Evolutionary conservation across 2,113 vertebrate genomes (phyloP).

Genomic region (Galbula dea): DNA sequence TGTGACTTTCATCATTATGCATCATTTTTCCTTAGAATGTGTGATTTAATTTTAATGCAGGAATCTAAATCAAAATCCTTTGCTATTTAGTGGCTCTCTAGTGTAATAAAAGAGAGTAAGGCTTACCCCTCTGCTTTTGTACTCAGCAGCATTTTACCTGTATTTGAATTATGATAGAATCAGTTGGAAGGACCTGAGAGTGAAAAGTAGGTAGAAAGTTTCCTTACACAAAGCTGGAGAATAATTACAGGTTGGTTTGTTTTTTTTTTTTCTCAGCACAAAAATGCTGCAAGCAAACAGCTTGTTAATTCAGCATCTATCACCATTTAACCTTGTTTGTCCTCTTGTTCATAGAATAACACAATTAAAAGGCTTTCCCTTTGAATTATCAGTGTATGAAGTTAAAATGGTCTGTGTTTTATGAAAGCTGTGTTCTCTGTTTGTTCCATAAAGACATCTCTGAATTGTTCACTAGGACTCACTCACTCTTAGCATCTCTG

Average conservation of each 20-base stretch:
- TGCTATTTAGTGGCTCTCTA: constrained; percentile 67
- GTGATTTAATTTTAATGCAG: constrained; percentile 78
- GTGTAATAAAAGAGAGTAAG: constrained; percentile 61
- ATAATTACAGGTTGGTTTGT: no score
- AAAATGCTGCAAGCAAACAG: background rate
- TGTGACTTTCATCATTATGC: constrained; percentile 69
- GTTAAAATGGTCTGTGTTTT: background rate
- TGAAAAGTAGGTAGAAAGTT: constrained; percentile 18
- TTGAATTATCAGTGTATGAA: constrained; percentile 1
- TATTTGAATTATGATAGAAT: constrained; percentile 68
- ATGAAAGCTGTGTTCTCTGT: background rate
- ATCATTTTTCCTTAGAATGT: constrained; percentile 74
- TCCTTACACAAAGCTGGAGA: background rate
- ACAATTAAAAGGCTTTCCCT: background rate
- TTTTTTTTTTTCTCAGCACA: background rate
- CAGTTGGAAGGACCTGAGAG: constrained; percentile 36
- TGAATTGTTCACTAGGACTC: background rate
- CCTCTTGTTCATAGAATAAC: background rate
- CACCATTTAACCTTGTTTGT: constrained; percentile 1
- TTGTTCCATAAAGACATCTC: constrained; percentile 19
- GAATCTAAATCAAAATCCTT: constrained; percentile 75
- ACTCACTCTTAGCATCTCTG: background rate
- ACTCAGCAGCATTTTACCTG: constrained; percentile 42
- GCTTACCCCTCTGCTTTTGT: constrained; percentile 57
- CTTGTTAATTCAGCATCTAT: constrained; percentile 23